Percentiles rank a stretch among this genome's conserved stretches.
Evolutionary conservation across 2,113 vertebrate species (phyloP).

Genomic region (Tachycineta bicolor): DNA sequence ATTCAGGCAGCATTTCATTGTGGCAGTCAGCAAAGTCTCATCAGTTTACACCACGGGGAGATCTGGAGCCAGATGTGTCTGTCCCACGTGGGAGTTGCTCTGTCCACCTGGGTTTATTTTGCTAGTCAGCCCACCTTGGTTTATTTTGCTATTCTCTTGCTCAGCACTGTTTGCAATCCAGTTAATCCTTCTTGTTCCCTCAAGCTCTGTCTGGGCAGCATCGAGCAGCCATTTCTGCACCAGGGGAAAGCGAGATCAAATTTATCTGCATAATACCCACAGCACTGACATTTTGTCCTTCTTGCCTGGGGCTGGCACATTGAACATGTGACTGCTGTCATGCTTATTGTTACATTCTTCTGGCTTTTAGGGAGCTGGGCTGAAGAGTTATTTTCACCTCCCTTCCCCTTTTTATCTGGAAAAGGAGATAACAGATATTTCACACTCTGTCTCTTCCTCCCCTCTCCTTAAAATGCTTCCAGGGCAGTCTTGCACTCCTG

Average conservation of each 20-base stretch:
- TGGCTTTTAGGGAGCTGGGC: background rate
- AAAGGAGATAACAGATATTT: background rate
- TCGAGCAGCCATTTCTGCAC: background rate
- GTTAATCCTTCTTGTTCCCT: background rate
- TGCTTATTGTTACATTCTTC: background rate
- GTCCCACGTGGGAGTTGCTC: background rate
- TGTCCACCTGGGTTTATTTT: background rate
- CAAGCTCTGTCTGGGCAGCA: background rate
- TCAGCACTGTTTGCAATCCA: background rate
- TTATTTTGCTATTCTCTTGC: background rate
- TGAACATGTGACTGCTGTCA: background rate
- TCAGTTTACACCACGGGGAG: background rate
- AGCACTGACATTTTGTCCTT: conserved; percentile 23
- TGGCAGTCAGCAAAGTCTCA: background rate
- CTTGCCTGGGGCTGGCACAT: background rate
- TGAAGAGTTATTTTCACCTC: background rate
- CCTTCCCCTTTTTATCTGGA: background rate
- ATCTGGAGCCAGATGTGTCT: background rate
- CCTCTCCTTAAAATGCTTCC: background rate
- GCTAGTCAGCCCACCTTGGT: background rate
- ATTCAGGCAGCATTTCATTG: background rate
- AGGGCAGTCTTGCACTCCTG: background rate
- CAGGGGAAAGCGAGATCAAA: background rate
- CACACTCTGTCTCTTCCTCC: background rate
- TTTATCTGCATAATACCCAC: conserved; percentile 4